Evolutionary conservation across 2,888 invertebrate genomes (phyloP).

Genomic region (Parthenolecanium corni): DNA sequence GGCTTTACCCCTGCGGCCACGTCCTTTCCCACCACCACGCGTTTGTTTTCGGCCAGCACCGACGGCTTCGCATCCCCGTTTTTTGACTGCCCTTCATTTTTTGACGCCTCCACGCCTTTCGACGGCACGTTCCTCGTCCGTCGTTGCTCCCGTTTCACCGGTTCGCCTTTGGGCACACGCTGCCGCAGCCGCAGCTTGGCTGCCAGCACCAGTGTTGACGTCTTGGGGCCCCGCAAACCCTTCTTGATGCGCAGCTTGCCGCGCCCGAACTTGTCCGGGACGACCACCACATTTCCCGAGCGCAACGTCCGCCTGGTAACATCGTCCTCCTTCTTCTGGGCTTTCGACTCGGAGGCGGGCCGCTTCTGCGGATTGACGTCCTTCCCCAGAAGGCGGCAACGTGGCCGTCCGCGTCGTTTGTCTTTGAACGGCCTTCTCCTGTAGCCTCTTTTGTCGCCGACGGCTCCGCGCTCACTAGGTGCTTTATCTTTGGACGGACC

Average conservation of each 20-base stretch:
- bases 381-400: not conserved
- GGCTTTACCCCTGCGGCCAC: slow-evolving; percentile 38
- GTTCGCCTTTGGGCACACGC: too few relatives aligned
- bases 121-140: slow-evolving; percentile 38
- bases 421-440: not conserved
- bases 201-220: too few relatives aligned
- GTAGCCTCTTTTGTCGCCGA: not conserved
- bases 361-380: not conserved
- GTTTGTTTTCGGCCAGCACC: not conserved
- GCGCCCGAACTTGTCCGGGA: not conserved
- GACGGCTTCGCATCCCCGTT: not conserved
- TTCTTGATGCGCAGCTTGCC: too few relatives aligned
- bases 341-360: not conserved
- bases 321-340: slow-evolving; percentile 4
- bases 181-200: too few relatives aligned
- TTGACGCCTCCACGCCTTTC: slow-evolving; percentile 7
- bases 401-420: not conserved
- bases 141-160: slow-evolving; percentile 34
- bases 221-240: too few relatives aligned
- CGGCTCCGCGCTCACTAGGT: too few relatives aligned
- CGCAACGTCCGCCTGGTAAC: slow-evolving; percentile 18
- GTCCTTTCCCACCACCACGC: not conserved
- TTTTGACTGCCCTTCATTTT: not conserved
- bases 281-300: slow-evolving; percentile 11
- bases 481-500: not conserved